Conservation (phyloP, 2,797 vertebrate species). For the Nyctalus aviator region DNA sequence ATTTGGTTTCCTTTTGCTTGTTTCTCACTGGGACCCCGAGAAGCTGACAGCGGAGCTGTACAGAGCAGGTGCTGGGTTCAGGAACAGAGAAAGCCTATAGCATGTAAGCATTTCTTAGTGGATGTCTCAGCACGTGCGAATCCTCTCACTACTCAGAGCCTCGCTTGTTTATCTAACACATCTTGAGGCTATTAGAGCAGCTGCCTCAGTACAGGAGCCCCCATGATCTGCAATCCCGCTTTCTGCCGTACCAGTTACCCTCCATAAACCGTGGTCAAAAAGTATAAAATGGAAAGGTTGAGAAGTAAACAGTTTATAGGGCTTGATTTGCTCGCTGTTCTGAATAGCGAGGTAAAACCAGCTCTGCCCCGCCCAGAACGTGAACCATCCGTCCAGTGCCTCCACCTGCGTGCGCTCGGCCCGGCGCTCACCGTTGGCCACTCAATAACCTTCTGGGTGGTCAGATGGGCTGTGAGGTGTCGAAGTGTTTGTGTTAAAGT, state of each 20-base stretch:
- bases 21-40: not conserved
- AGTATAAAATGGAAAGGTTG: not conserved
- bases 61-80: not conserved
- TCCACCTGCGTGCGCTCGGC: not conserved
- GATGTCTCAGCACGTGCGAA: not conserved
- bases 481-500: not conserved
- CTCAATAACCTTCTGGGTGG: not conserved
- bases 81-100: not conserved
- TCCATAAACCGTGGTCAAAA: not conserved
- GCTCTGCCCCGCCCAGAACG: not conserved
- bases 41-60: not conserved
- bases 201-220: not conserved
- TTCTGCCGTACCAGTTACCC: not conserved
- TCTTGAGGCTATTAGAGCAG: not conserved
- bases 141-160: not conserved
- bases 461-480: not conserved
- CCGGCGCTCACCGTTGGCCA: fast-evolving
- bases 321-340: not conserved
- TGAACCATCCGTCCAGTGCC: not conserved
- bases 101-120: not conserved
- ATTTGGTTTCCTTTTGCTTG: not conserved
- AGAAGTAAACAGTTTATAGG: not conserved
- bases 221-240: not conserved
- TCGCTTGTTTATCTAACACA: not conserved
- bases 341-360: not conserved